Conservation (phyloP, 2,113 vertebrate species). For the Poecile atricapillus region DNA sequence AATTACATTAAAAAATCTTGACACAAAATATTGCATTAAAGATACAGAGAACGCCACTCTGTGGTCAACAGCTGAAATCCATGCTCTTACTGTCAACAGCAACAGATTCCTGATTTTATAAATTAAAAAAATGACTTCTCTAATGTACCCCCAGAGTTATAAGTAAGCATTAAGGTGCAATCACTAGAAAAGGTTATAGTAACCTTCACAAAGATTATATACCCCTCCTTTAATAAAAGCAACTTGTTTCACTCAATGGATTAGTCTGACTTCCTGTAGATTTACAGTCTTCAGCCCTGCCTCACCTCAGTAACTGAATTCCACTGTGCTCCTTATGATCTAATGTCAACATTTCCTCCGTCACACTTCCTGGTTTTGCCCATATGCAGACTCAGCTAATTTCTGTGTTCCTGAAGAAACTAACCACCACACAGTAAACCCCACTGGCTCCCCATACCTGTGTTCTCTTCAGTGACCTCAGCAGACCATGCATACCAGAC, state of each 20-base stretch:
- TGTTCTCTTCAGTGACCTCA: neutral
- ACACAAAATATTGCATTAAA: neutral
- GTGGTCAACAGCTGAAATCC: neutral
- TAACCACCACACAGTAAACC: neutral
- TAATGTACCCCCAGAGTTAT: neutral
- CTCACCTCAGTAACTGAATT: neutral
- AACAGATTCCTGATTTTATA: neutral
- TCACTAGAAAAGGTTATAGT: neutral
- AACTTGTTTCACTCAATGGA: neutral
- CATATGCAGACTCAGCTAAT: neutral
- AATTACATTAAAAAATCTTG: neutral
- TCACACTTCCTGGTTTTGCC: neutral
- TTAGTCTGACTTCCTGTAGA: neutral
- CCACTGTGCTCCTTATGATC: neutral
- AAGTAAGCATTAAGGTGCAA: neutral
- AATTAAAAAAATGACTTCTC: neutral
- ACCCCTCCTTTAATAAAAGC: neutral
- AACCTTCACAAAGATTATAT: neutral
- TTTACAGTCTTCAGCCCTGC: neutral
- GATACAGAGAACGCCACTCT: neutral
- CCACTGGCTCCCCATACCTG: neutral
- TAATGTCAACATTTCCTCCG: neutral
- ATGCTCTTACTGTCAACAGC: neutral
- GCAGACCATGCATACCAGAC: neutral
- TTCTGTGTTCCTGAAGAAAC: neutral